These are phyloP conservation scores for Coboldia fuscipes DNA, from an alignment of 1,140 invertebrate genomes.

Conservation along the genomic window DNA sequence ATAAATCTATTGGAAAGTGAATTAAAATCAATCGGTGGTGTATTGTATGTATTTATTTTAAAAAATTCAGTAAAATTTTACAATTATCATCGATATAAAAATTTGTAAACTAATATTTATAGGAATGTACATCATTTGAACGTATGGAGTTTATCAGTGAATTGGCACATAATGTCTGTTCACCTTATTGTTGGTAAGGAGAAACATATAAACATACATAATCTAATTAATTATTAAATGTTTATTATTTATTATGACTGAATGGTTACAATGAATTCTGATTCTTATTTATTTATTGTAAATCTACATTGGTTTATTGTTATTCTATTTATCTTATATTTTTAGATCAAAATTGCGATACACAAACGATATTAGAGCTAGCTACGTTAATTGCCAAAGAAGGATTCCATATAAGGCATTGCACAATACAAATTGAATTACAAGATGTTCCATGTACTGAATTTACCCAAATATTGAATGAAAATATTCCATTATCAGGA, in stretches of 20 bases:
- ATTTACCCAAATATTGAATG: too few species aligned
- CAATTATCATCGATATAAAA: neutral
- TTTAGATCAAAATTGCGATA: constrained; percentile 25
- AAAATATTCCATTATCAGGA: constrained; percentile 6
- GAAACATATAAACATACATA: neutral
- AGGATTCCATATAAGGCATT: constrained; percentile 31
- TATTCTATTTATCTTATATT: constrained; percentile 8
- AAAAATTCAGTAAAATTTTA: neutral
- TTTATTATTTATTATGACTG: constrained; percentile 3
- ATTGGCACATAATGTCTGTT: constrained; percentile 42
- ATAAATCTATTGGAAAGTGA: constrained; percentile 23
- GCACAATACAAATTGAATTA: constrained; percentile 38
- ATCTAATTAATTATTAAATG: constrained; percentile 1
- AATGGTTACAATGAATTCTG: constrained; percentile 4
- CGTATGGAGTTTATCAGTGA: constrained; percentile 58
- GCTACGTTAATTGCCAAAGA: constrained; percentile 27
- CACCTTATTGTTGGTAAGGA: constrained; percentile 52
- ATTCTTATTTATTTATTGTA: constrained; percentile 4
- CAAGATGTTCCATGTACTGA: too few species aligned
- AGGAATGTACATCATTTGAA: constrained; percentile 52
- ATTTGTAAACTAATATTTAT: neutral
- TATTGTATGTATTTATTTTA: constrained; percentile 23
- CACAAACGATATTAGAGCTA: constrained; percentile 25
- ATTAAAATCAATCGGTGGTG: constrained; percentile 36
- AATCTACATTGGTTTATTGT: constrained; percentile 3